Percentiles rank a stretch among this genome's conserved stretches.
phyloP scores from a whole-genome alignment of 1,140 invertebrate genomes.

The Drosophila pseudoananassae region DNA sequence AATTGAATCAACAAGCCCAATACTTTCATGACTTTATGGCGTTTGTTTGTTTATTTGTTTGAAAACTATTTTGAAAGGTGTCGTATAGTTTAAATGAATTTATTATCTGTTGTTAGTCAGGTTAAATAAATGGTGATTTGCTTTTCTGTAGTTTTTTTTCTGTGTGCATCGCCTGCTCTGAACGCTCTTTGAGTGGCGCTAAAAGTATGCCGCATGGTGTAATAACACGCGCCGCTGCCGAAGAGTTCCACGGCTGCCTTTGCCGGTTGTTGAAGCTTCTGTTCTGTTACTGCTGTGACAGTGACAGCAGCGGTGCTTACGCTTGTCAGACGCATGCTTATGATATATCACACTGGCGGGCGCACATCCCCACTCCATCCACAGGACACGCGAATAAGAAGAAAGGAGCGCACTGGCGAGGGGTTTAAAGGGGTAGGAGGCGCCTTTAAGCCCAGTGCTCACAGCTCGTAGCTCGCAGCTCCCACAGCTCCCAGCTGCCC shows the following conservation, averaged over 20 bases:
- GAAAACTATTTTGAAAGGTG: too few species aligned
- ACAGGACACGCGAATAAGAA: constrained; percentile 6
- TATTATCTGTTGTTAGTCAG: too few species aligned
- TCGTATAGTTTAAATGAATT: too few species aligned
- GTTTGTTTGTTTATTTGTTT: too few species aligned
- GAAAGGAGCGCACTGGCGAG: constrained; percentile 5
- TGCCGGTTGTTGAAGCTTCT: constrained; percentile 18
- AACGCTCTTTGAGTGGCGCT: constrained; percentile 76
- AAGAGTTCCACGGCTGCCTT: constrained; percentile 18
- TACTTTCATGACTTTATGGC: background rate
- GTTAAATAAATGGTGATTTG: background rate
- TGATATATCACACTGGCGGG: constrained; percentile 66
- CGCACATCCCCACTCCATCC: constrained; percentile 23
- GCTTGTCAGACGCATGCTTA: constrained; percentile 79
- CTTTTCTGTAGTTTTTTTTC: background rate
- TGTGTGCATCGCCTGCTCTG: background rate
- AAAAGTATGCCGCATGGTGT: constrained; percentile 79
- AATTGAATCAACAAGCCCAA: background rate
- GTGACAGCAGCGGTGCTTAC: constrained; percentile 77
- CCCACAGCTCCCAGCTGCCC: constrained; percentile 23
- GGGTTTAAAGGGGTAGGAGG: constrained; percentile 1
- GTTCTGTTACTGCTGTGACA: constrained; percentile 57
- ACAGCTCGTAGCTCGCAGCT: background rate
- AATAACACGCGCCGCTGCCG: constrained; percentile 68
- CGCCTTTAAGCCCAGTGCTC: constrained; percentile 16